Evolutionary conservation across 2,888 invertebrate genomes (phyloP), one percentile per base, ranked within the genome.

Genomic region (Scaptomyza flava): DNA sequence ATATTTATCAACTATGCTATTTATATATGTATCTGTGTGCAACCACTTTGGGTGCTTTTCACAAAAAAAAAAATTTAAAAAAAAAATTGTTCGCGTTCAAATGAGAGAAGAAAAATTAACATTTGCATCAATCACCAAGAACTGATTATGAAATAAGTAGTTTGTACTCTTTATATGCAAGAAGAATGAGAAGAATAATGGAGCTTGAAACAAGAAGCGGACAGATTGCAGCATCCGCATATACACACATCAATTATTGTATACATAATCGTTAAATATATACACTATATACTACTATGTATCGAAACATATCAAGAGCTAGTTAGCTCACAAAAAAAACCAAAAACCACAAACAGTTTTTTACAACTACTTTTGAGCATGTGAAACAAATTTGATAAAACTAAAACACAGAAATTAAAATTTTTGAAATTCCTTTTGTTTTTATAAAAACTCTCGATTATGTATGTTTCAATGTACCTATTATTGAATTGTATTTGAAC

Each of bases 101-200:
- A 48, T 27, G 58, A 45, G 36, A 59, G 34, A 48, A 59, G 38
- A 53, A 46, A 47, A 65, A 38, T 17, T 14, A 72, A 73, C 70
- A 81, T 83, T 88, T 85, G 84, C 84, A 85, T 85, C 89, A 85
- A 85, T 85, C 84, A 70, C 76, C 87, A 91, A 91, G 91, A 91
- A 91, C 91, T 91, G 91, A 91, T 90, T 91, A 90, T 87, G 86
- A 80, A 90, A 87, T 91, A 91, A 91, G 91, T 91, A 91, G 91
- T 91, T 91, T 91, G 91, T 89, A 90, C 90, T 90, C 86, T 86
- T 81, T 81, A 83, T 83, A 79, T 89, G 81, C 84, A 73, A 72
- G 63, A 58, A 46, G 12, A 30, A 14, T 11, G 53, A 46, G 46
- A 47, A 33, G 8, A 33, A 20, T 33, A 54, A 30, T 38, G 31